These are phyloP conservation scores for Trachymyrmex septentrionalis DNA, from an alignment of 1,140 invertebrate genomes.

Conservation along the genomic window DNA sequence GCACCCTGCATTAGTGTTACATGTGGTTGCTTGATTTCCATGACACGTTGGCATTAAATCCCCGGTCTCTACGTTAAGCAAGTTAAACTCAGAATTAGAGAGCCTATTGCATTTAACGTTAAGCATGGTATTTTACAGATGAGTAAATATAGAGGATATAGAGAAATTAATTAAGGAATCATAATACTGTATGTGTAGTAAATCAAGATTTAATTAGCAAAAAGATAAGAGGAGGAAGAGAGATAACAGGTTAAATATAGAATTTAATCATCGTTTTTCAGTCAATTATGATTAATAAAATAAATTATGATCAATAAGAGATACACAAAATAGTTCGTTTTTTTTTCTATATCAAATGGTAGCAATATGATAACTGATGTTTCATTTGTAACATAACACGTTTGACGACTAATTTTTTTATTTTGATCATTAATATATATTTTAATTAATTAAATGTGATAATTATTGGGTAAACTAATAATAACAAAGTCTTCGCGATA, in stretches of 20 bases:
- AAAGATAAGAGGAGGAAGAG: neutral
- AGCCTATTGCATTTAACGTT: conserved; percentile 41
- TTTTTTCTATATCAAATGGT: neutral
- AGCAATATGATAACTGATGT: neutral
- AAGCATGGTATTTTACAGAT: conserved; percentile 10
- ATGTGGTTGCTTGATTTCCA: conserved; percentile 51
- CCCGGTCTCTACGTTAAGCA: conserved; percentile 4
- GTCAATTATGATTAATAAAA: conserved; percentile 1
- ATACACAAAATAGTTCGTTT: too few species aligned
- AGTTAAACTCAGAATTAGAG: conserved; percentile 46
- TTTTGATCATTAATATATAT: neutral
- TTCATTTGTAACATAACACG: neutral
- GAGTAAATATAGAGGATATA: neutral
- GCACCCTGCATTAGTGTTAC: conserved; percentile 3
- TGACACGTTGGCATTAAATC: conserved; percentile 43
- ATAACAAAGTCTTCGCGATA: neutral
- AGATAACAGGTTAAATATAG: neutral
- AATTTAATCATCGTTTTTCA: conserved; percentile 16
- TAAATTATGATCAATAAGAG: too few species aligned
- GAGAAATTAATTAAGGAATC: conserved; percentile 54
- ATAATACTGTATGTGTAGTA: conserved; percentile 11
- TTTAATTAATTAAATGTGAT: neutral
- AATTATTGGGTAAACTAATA: neutral
- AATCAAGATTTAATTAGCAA: conserved; percentile 28
- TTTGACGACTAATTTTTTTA: conserved; percentile 19